These are phyloP conservation scores for Anguilla megastoma DNA, from an alignment of 2,797 vertebrate genomes.

Conservation along the genomic window DNA sequence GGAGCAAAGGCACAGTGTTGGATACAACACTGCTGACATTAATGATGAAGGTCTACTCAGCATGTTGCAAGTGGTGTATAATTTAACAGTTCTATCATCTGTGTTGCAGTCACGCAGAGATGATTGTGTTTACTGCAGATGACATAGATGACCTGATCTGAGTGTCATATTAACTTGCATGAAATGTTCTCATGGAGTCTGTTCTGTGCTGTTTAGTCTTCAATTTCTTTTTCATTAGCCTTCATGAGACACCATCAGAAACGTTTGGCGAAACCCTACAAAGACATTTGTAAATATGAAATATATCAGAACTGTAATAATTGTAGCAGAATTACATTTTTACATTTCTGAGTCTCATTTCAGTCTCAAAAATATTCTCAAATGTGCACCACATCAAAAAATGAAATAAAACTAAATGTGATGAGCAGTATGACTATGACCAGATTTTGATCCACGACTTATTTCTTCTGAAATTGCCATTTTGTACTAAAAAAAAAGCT, in stretches of 20 bases:
- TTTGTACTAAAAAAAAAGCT: neutral
- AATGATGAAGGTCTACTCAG: slow-evolving; percentile 7
- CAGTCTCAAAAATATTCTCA: no score
- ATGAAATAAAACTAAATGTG: neutral
- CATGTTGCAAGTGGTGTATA: slow-evolving; percentile 1
- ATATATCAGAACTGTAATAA: slow-evolving; percentile 9
- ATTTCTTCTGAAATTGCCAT: neutral
- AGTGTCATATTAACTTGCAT: slow-evolving; percentile 11
- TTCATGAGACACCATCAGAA: neutral
- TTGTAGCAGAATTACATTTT: neutral
- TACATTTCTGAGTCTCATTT: neutral
- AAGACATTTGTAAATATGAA: neutral
- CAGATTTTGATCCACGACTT: neutral
- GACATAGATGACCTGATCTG: neutral
- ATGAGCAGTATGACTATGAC: neutral
- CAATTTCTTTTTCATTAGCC: neutral
- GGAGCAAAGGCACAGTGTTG: neutral
- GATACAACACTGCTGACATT: neutral
- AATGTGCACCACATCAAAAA: neutral
- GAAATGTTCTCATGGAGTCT: neutral
- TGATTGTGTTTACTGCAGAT: neutral
- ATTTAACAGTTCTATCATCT: slow-evolving; percentile 23
- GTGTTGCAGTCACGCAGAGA: neutral
- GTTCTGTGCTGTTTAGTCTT: neutral
- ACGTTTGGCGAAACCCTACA: neutral